A percentile compares a stretch with the other conserved stretches of the same genome.
These are phyloP conservation scores for Heterohyrax brucei DNA, from an alignment of 2,797 vertebrate species.

Conservation along the genomic window DNA sequence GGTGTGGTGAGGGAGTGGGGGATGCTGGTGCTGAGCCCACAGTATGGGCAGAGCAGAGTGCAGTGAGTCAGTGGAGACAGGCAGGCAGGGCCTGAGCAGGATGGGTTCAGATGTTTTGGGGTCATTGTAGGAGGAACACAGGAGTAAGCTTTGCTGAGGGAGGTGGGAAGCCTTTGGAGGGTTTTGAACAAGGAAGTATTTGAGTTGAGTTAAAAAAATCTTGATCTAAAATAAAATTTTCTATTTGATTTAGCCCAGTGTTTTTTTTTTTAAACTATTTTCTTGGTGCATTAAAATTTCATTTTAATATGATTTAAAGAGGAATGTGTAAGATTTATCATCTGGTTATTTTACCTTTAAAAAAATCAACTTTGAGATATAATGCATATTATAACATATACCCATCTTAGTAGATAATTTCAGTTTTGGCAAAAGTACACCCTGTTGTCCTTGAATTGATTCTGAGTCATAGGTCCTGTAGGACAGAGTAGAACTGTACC, in stretches of 20 bases:
- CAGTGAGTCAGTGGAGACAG: too few relatives aligned
- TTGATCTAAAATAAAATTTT: background rate
- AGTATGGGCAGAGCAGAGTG: background rate
- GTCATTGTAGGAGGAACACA: background rate
- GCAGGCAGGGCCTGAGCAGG: background rate
- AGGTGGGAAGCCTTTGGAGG: background rate
- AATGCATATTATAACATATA: background rate
- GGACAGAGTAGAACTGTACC: background rate
- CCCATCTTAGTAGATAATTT: background rate
- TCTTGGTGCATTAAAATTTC: background rate
- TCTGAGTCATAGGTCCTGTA: background rate
- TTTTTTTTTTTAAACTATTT: conserved; percentile 61
- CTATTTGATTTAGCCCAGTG: background rate
- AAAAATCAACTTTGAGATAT: background rate
- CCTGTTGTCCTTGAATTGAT: background rate
- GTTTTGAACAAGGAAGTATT: background rate
- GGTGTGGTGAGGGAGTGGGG: background rate
- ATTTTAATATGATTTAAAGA: conserved; percentile 64
- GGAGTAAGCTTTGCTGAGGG: background rate
- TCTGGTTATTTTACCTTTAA: conserved; percentile 48
- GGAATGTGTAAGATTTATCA: background rate
- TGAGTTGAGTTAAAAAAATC: background rate
- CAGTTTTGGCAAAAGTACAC: background rate
- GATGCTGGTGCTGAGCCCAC: background rate
- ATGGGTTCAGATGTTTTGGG: background rate